phyloP scores from a whole-genome alignment of 1,140 invertebrate species.

The Neomicropteryx cornuta region DNA sequence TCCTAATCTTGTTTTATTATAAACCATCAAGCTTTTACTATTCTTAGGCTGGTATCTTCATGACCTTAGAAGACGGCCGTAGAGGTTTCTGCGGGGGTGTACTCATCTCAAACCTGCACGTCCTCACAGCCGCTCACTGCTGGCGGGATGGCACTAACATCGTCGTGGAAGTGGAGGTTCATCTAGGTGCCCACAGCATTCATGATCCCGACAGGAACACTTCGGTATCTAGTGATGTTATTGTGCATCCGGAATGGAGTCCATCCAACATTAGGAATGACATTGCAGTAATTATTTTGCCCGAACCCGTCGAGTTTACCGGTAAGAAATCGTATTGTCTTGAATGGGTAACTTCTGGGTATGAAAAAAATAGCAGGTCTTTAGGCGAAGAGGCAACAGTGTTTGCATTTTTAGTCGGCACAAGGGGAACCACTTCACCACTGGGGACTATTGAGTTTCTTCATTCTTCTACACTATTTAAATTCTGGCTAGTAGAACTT shows the following conservation, averaged over 20 bases:
- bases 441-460: background rate
- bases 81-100: constrained; percentile 40
- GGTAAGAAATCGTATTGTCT: too few species aligned
- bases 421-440: too few species aligned
- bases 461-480: too few species aligned
- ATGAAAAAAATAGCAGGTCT: too few species aligned
- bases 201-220: constrained; percentile 25
- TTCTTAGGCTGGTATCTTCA: constrained; percentile 22
- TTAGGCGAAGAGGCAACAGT: too few species aligned
- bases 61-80: constrained; percentile 19
- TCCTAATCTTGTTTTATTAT: too few species aligned
- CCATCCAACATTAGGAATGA: constrained; percentile 30
- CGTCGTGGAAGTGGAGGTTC: constrained; percentile 20
- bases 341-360: too few species aligned
- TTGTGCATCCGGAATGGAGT: constrained; percentile 35
- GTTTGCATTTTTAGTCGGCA: too few species aligned
- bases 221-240: constrained; percentile 20
- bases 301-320: too few species aligned
- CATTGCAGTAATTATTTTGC: constrained; percentile 37
- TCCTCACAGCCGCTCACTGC: constrained; percentile 47
- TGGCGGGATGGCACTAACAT: constrained; percentile 26
- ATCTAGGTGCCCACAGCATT: constrained; percentile 24
- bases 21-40: too few species aligned
- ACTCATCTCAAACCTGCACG: constrained; percentile 34
- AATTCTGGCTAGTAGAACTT: too few species aligned